Conservation (phyloP, 2,797 vertebrate species). For the Myiothlypis chrysogaster region DNA sequence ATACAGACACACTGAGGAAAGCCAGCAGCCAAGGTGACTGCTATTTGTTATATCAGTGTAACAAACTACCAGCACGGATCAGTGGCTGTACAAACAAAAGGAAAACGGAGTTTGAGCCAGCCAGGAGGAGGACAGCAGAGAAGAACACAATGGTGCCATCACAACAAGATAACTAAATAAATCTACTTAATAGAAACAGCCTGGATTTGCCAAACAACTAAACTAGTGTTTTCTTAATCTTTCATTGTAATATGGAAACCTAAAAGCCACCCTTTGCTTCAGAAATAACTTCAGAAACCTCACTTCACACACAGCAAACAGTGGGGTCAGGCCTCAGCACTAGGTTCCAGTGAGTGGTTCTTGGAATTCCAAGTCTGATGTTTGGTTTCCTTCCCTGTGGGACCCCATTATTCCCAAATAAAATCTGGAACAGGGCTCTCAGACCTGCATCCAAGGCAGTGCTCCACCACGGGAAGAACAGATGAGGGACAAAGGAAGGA, state of each 20-base stretch:
- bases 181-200: not conserved
- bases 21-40: slow-evolving; percentile 21
- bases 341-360: rapidly evolving
- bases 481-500: not conserved
- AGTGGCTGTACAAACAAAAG: not conserved
- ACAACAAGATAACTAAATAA: not conserved
- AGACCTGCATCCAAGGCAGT: not conserved
- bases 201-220: not conserved
- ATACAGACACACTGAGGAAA: not conserved
- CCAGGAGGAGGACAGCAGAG: not conserved
- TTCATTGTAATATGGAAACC: not conserved
- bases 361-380: not conserved
- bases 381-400: not conserved
- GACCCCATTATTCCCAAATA: not conserved
- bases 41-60: not conserved
- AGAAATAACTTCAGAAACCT: not conserved
- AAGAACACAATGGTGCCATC: not conserved
- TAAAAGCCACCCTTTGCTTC: not conserved
- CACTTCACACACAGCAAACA: rapidly evolving
- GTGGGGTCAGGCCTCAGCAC: not conserved
- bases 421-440: not conserved
- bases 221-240: not conserved
- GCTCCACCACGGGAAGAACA: not conserved
- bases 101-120: not conserved
- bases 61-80: not conserved